Base-by-base conservation (phyloP, 92 coral and sea anemone species). In the Paramuricea clavata region DNA sequence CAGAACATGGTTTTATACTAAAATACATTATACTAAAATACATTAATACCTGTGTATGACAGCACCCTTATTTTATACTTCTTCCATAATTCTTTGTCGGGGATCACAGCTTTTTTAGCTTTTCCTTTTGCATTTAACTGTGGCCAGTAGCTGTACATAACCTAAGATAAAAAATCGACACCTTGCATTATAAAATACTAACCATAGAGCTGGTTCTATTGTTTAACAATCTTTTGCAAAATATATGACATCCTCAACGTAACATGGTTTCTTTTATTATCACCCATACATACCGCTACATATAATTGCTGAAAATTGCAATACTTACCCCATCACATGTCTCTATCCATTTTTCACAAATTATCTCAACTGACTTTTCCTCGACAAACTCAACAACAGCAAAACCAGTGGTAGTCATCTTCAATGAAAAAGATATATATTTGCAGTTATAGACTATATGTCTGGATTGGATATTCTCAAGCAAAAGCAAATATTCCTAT, bases 131-230 rank as follows among this genome's bases (percentile, higher is more conserved):
- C 22, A 32, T 28, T 49, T 21, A 3, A 1, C n/a, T 54, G 36
- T 43, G 82, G 82, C 82, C 82, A 76, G 43, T 76, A 76, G 43
- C 82, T 21, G 17, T 39, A 43, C 36, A 76, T 12, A 49, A 26
- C 68, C 59, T 76, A 39, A 39, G 44, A 39, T 39, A 39, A 39
- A 39, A n/a, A 39, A 39, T 39, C 5, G 44, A 39, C 10, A 39
- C 44, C 44, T 10, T 39, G 44, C 44, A 39, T 39, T 39, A 10
- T 39, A 70, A 31, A 31, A n/a, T n/a, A n/a, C n/a, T n/a, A n/a
- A n/a, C n/a, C n/a, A n/a, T 16, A 70, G 39, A 23, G n/a, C n/a
- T 31, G 33, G 43, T 12, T 31, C 12, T 15, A 17, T 12, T 32
- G 21, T 30, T 17, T 30, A 61, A 1, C n/a, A 21, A 22, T 61